A percentile compares a stretch with the other conserved stretches of the same genome.
Conservation (phyloP, 2,797 vertebrate genomes). For the Schizopygopsis malacanthus region DNA sequence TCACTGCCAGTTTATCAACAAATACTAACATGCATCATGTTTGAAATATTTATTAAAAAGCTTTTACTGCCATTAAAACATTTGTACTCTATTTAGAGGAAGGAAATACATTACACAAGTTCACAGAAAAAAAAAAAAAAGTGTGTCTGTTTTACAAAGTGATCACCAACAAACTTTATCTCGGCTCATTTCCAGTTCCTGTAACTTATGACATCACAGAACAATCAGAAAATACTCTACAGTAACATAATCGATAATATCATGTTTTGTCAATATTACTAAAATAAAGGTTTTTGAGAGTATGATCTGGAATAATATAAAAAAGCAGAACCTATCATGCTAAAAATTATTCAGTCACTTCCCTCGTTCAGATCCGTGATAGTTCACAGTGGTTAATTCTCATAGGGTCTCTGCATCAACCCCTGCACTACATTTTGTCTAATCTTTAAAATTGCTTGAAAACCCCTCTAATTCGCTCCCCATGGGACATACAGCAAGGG, state of each 20-base stretch:
- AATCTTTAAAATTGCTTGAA: slow-evolving; percentile 41
- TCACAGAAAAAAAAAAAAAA: neutral
- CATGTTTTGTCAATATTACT: neutral
- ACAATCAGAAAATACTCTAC: neutral
- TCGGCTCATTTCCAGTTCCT: slow-evolving; percentile 5
- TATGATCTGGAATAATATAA: neutral
- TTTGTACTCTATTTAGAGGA: slow-evolving; percentile 31
- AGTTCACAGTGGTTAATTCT: slow-evolving; percentile 30
- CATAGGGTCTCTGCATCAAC: slow-evolving; percentile 27
- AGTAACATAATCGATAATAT: neutral
- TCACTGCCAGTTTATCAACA: neutral
- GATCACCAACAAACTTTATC: slow-evolving; percentile 10
- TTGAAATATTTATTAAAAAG: slow-evolving; percentile 44
- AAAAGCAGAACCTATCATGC: neutral
- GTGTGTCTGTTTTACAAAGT: slow-evolving; percentile 16
- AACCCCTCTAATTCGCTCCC: slow-evolving; percentile 48
- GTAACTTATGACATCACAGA: slow-evolving; percentile 18
- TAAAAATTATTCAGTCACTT: neutral
- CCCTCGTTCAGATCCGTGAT: slow-evolving; percentile 1
- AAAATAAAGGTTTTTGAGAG: neutral
- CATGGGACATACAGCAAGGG: slow-evolving; percentile 45
- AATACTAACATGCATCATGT: slow-evolving; percentile 11
- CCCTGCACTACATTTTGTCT: slow-evolving; percentile 38
- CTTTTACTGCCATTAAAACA: slow-evolving; percentile 42
- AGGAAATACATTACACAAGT: slow-evolving; percentile 17